Evolutionary conservation across 2,888 invertebrate species (phyloP).

Genomic region (Xanthia icteritia): DNA sequence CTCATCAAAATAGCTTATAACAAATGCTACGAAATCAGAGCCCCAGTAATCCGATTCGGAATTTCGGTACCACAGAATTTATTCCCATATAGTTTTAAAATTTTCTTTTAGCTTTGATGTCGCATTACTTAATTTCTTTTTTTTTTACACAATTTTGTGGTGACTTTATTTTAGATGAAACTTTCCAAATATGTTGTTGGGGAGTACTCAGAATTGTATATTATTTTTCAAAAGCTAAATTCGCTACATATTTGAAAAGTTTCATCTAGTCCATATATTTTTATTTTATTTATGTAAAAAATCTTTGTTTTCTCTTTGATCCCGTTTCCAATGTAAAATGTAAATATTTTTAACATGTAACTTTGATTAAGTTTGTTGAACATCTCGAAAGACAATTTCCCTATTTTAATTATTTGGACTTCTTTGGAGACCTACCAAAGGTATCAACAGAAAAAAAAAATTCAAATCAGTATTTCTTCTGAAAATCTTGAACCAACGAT

Average conservation of each 20-base stretch:
- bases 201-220: no score
- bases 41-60: not conserved
- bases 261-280: no score
- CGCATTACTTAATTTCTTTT: not conserved
- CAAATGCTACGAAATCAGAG: not conserved
- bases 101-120: not conserved
- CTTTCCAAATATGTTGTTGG: not conserved
- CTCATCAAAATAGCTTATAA: not conserved
- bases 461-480: not conserved
- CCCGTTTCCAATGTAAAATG: not conserved
- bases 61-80: not conserved
- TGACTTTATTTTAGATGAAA: constrained; percentile 14
- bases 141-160: not conserved
- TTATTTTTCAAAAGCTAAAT: no score
- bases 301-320: not conserved
- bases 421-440: not conserved
- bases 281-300: no score
- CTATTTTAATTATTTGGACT: not conserved
- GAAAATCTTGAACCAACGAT: constrained; percentile 13
- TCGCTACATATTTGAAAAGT: no score
- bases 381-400: not conserved
- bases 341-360: not conserved
- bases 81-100: not conserved
- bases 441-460: not conserved
- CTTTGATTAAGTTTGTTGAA: no score